Evolutionary conservation across 2,888 invertebrate genomes (phyloP).

Genomic region (Byasa hedistus): DNA sequence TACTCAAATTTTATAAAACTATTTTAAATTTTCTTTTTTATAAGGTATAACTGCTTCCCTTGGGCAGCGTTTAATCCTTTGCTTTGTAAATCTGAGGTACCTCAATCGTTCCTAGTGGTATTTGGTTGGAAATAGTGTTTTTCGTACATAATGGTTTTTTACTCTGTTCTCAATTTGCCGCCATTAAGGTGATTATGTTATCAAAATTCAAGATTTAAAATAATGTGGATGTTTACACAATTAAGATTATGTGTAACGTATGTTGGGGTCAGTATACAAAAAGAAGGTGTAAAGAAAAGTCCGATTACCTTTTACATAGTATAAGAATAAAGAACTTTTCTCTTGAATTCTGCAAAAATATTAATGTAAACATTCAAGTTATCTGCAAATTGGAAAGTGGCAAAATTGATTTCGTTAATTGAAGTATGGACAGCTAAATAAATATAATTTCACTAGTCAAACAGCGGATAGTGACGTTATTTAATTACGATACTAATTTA

Average conservation of each 20-base stretch:
- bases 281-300: background rate
- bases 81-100: too few species aligned
- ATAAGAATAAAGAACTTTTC: background rate
- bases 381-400: background rate
- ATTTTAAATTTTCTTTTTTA: too few species aligned
- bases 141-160: too few species aligned
- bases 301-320: background rate
- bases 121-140: too few species aligned
- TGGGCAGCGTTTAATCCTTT: too few species aligned
- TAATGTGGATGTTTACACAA: too few species aligned
- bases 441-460: constrained; percentile 21
- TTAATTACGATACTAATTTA: constrained; percentile 43
- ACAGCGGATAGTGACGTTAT: constrained; percentile 35
- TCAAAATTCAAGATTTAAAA: too few species aligned
- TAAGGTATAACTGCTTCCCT: too few species aligned
- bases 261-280: background rate
- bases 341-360: background rate
- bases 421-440: constrained; percentile 11
- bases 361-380: background rate
- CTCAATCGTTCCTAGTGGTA: too few species aligned
- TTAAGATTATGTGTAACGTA: too few species aligned
- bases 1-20: background rate
- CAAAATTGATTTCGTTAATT: constrained; percentile 2
- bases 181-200: too few species aligned
- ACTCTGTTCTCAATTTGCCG: too few species aligned